phyloP scores from a whole-genome alignment of 2,113 vertebrate genomes.

The Myodes glareolus region DNA sequence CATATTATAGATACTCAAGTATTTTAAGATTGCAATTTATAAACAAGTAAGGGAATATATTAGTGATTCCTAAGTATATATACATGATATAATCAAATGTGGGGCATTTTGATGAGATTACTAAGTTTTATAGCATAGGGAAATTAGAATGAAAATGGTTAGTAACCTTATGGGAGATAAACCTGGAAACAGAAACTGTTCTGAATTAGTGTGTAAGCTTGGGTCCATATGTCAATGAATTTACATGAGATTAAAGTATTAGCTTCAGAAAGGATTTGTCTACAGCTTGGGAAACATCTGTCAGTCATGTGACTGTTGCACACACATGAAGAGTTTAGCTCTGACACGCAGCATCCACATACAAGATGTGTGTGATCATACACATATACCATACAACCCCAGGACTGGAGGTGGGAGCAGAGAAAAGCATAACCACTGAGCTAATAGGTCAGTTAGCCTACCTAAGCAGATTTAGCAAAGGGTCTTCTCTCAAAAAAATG shows the following conservation, averaged over 20 bases:
- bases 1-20: neutral
- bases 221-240: neutral
- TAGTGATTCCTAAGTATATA: neutral
- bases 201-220: neutral
- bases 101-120: neutral
- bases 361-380: neutral
- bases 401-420: neutral
- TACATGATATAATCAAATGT: neutral
- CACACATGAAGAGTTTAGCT: neutral
- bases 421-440: neutral
- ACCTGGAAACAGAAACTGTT: neutral
- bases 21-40: neutral
- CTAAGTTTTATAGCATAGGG: neutral
- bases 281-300: neutral
- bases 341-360: too few species aligned
- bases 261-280: neutral
- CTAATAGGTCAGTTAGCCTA: too few species aligned
- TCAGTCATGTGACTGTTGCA: neutral
- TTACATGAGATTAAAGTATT: conserved; percentile 2
- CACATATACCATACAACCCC: neutral
- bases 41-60: neutral
- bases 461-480: neutral
- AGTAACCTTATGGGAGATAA: neutral
- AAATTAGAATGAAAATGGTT: neutral
- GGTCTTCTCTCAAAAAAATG: neutral